Percentiles rank a stretch among this genome's conserved stretches.
These are phyloP conservation scores for Volucella bombylans DNA, from an alignment of 2,888 invertebrate genomes.

Conservation along the genomic window DNA sequence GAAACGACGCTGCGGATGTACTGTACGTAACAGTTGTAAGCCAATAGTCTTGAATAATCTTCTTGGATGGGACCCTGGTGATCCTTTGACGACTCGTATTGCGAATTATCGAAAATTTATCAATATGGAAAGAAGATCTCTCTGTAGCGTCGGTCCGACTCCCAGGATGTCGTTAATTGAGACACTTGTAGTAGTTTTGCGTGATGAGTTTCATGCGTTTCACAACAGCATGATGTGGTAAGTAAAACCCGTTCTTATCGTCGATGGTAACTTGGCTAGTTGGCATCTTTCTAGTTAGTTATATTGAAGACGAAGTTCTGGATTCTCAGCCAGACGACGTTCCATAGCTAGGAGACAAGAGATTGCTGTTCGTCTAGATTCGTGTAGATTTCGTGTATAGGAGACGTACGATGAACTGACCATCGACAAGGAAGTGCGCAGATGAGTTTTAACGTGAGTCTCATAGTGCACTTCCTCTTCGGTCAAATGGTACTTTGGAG, in stretches of 20 bases:
- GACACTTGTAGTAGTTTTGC: conserved; percentile 4
- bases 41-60: too few species aligned
- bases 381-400: too few species aligned
- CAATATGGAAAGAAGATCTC: not conserved
- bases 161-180: conserved; percentile 19
- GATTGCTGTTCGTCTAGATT: too few species aligned
- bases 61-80: not conserved
- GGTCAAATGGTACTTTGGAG: not conserved
- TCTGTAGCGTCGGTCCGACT: conserved; percentile 12
- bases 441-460: conserved; percentile 36
- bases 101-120: not conserved
- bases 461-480: conserved; percentile 4
- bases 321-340: too few species aligned
- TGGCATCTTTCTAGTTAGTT: too few species aligned
- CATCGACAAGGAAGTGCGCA: conserved; percentile 16
- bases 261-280: too few species aligned
- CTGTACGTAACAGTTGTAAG: too few species aligned
- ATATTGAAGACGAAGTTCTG: too few species aligned
- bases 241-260: too few species aligned
- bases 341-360: too few species aligned
- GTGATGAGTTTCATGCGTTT: conserved; percentile 1
- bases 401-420: not conserved
- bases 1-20: too few species aligned
- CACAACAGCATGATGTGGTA: too few species aligned
- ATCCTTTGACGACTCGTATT: not conserved